phyloP scores from a whole-genome alignment of 2,113 vertebrate species.

The Phoxinus phoxinus region DNA sequence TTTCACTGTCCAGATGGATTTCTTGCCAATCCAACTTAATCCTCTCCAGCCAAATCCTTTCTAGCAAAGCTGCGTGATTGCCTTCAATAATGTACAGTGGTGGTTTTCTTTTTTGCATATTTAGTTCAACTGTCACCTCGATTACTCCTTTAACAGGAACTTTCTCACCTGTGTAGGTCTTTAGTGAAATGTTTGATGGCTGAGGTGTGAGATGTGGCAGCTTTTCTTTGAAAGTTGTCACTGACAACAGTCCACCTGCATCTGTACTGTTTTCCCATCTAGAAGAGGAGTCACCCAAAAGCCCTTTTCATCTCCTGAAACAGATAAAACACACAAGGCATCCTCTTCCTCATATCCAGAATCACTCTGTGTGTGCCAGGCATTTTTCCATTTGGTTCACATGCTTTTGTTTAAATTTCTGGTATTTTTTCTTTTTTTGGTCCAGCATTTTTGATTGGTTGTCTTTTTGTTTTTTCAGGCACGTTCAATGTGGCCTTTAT shows the following conservation, averaged over 20 bases:
- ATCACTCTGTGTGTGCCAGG: background rate
- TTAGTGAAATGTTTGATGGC: background rate
- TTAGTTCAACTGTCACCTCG: background rate
- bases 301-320: background rate
- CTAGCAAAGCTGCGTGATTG: background rate
- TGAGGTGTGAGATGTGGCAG: background rate
- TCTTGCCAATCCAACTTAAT: background rate
- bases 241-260: no score
- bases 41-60: background rate
- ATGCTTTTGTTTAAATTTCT: no score
- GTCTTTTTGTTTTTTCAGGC: slow-evolving; percentile 21
- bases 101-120: background rate
- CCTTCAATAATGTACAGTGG: background rate
- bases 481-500: slow-evolving; percentile 36
- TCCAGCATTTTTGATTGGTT: background rate
- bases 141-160: background rate
- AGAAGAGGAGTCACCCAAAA: background rate
- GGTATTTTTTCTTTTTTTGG: background rate
- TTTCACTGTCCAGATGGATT: background rate
- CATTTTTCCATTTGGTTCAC: no score
- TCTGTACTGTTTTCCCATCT: no score
- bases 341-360: background rate
- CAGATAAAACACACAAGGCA: background rate
- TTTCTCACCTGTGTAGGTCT: background rate
- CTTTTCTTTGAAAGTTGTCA: background rate